A percentile compares a stretch with the other conserved stretches of the same genome.
Conservation (phyloP, 2,113 vertebrate species). For the Malurus alboscapulatus region DNA sequence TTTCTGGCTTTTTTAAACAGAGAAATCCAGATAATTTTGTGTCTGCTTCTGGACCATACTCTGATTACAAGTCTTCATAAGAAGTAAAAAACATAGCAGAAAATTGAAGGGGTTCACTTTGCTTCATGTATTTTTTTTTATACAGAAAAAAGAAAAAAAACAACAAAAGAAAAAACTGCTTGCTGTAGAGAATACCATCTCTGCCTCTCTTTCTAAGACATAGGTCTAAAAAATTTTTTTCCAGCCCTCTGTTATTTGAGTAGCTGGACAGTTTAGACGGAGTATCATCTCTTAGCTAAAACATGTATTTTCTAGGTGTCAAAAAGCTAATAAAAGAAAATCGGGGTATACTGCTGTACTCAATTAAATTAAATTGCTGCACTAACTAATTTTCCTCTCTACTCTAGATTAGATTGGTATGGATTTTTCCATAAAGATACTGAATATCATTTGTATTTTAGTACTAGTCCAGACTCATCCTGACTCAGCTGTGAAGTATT, state of each 20-base stretch:
- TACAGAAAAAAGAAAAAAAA: neutral
- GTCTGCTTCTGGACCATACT: neutral
- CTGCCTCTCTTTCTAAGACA: neutral
- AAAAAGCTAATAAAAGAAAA: neutral
- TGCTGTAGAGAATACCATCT: neutral
- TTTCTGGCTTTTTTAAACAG: neutral
- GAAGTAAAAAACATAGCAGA: constrained; percentile 33
- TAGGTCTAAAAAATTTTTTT: neutral
- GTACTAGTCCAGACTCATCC: neutral
- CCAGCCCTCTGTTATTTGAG: neutral
- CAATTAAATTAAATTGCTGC: neutral
- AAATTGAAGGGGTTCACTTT: neutral
- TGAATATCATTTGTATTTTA: neutral
- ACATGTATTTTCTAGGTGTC: neutral
- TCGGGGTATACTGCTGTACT: neutral
- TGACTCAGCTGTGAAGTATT: neutral
- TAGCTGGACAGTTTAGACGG: neutral
- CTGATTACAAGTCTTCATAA: neutral
- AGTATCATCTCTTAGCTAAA: neutral
- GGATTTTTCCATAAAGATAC: neutral
- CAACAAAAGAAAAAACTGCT: neutral
- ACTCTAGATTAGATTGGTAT: neutral
- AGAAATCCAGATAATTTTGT: neutral
- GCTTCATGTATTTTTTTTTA: constrained; percentile 2
- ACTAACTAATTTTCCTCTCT: neutral